phyloP scores from a whole-genome alignment of 2,113 vertebrate species.

The Marcusenius ussheri region DNA sequence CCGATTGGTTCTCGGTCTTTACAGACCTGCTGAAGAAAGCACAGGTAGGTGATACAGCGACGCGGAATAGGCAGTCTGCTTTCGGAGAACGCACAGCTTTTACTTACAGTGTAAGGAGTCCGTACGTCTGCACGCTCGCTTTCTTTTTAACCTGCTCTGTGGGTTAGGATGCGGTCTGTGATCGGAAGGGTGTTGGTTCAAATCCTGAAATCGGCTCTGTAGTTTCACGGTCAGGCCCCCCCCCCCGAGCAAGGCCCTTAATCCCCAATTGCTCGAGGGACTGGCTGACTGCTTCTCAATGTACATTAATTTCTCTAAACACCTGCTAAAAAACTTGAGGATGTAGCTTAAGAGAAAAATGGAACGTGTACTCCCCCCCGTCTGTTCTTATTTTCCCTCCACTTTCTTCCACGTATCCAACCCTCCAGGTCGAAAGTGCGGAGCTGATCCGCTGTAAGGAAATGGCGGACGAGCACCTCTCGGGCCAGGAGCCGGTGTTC shows the following conservation, averaged over 20 bases:
- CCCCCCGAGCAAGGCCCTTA: too few relatives aligned
- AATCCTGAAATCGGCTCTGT: neutral
- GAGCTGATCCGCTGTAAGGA: constrained; percentile 65
- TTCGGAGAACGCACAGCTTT: neutral
- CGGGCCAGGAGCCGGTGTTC: constrained; percentile 44
- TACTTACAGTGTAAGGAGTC: neutral
- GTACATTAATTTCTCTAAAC: neutral
- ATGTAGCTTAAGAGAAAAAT: neutral
- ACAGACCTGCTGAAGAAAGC: constrained; percentile 86
- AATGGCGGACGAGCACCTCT: constrained; percentile 55
- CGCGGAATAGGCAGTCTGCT: neutral
- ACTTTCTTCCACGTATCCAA: neutral
- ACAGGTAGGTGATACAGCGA: constrained; percentile 62
- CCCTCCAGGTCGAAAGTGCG: constrained; percentile 45
- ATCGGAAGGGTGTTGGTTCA: neutral
- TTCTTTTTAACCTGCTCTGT: neutral
- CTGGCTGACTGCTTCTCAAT: neutral
- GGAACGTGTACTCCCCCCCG: neutral
- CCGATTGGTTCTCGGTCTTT: constrained; percentile 74
- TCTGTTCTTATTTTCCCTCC: neutral
- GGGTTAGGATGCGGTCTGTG: neutral
- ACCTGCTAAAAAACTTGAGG: neutral
- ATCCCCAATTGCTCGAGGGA: too few relatives aligned
- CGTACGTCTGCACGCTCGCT: neutral
- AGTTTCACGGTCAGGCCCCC: neutral